Evolutionary conservation across 2,888 invertebrate species (phyloP).

Genomic region (Spilosoma lubricipeda): DNA sequence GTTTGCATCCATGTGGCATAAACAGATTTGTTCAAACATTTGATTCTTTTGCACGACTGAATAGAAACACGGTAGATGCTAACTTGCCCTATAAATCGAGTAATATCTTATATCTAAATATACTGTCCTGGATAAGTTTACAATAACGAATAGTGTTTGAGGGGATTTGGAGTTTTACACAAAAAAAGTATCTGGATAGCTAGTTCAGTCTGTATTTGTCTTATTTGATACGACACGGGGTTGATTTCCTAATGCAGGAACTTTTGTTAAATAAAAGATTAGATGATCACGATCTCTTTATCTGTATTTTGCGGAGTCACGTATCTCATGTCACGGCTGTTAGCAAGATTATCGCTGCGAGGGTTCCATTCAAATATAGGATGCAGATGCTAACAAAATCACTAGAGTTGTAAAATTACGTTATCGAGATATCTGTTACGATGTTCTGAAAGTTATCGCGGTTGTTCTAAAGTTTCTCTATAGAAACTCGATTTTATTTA

Average conservation of each 20-base stretch:
- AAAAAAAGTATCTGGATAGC: background rate
- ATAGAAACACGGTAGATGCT: background rate
- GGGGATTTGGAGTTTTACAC: background rate
- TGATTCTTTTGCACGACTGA: background rate
- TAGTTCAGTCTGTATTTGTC: background rate
- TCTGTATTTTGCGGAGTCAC: slow-evolving; percentile 7
- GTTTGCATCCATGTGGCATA: background rate
- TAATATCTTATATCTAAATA: no score
- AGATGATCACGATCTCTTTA: background rate
- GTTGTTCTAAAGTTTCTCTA: background rate
- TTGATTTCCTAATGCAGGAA: background rate
- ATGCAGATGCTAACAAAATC: slow-evolving; percentile 18
- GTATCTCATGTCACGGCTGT: slow-evolving; percentile 15
- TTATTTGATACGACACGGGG: background rate
- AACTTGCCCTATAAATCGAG: background rate
- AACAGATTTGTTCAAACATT: background rate
- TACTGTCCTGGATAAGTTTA: no score
- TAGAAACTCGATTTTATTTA: slow-evolving; percentile 6
- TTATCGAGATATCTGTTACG: slow-evolving; percentile 3
- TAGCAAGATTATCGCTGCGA: slow-evolving; percentile 25
- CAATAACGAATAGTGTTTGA: no score
- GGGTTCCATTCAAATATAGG: slow-evolving; percentile 44
- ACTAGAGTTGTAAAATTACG: background rate
- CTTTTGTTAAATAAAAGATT: background rate
- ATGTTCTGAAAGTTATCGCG: background rate